Evolutionary conservation across 2,888 invertebrate genomes (phyloP), one percentile per base, ranked within the genome.

Genomic region (Molanna angustata): DNA sequence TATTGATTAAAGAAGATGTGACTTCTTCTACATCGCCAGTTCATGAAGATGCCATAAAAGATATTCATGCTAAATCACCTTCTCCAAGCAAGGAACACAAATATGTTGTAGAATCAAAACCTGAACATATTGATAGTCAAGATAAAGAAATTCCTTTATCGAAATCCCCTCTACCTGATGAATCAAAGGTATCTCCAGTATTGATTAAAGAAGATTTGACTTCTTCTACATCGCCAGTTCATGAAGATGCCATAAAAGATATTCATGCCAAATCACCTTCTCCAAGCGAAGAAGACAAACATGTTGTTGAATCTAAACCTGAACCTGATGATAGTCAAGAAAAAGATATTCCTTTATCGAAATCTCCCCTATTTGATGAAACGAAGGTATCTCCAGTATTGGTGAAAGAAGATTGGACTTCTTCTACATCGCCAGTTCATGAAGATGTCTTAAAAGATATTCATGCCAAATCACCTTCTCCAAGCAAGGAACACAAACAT

Each of bases 381-480:
- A n/a, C n/a, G 3, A 20, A 48, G 17, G 16, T 17, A 9, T 17
- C 39, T 21, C 14, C 33, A 16, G 27, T 11, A 7, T 27, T 27
- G 27, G 6, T 11, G 27, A 27, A 27, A 11, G 27, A 27, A 27
- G n/a, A n/a, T n/a, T n/a, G n/a, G n/a, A n/a, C n/a, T n/a, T n/a
- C n/a, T n/a, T n/a, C n/a, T n/a, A 6, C 27, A 45, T 43, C 1
- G n/a, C 40, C 19, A 14, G 21, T 17, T 14, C 18, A 3, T 40
- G 32, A 27, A 40, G 31, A 46, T 11, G 22, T 18, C 16, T 2
- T 9, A 21, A 16, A 9, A 3, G 11, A 31, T n/a, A n/a, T 16
- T 49, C 14, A 35, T 16, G 13, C 21, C 16, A 49, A 41, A 32
- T 44, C 43, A 14, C 43, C 43, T 2, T 16, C 14, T 18, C 1